A percentile compares a stretch with the other conserved stretches of the same genome.
Conservation (phyloP, 2,888 invertebrate genomes). For the Sialis lutaria region DNA sequence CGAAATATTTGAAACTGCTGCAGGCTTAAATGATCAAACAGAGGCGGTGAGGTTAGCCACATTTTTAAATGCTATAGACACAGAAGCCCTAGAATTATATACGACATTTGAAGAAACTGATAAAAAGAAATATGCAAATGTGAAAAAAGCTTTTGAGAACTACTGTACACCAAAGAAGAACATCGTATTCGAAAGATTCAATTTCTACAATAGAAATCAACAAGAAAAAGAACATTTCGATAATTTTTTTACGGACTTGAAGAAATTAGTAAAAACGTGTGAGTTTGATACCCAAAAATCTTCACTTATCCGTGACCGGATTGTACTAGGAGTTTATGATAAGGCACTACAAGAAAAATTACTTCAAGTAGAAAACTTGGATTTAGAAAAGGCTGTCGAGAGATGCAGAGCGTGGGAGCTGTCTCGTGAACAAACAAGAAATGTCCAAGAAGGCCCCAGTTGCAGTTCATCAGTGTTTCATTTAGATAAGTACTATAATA, state of each 20-base stretch:
- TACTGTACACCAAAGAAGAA: too few relatives aligned
- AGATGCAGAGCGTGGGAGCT: background rate
- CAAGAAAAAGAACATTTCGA: conserved; percentile 7
- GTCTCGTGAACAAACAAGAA: conserved; percentile 16
- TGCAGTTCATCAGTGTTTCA: too few relatives aligned
- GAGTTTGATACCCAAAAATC: conserved; percentile 9
- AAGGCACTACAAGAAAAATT: conserved; percentile 10
- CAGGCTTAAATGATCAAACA: too few relatives aligned
- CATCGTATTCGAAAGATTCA: too few relatives aligned
- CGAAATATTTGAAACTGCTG: too few relatives aligned
- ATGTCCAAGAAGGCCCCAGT: background rate
- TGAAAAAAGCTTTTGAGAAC: too few relatives aligned
- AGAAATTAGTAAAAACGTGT: conserved; percentile 11
- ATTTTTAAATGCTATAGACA: too few relatives aligned
- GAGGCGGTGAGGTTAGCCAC: too few relatives aligned
- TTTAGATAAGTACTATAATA: background rate
- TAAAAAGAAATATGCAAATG: too few relatives aligned
- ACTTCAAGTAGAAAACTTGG: conserved; percentile 3
- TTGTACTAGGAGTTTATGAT: conserved; percentile 11
- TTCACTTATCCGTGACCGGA: conserved; percentile 9
- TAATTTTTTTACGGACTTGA: conserved; percentile 11
- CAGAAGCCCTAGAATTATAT: too few relatives aligned
- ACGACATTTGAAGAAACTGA: too few relatives aligned
- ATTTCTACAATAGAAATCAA: too few relatives aligned
- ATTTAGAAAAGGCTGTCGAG: background rate